These are phyloP conservation scores for Urocyon cinereoargenteus DNA, from an alignment of 2,797 vertebrate genomes.

Conservation along the genomic window DNA sequence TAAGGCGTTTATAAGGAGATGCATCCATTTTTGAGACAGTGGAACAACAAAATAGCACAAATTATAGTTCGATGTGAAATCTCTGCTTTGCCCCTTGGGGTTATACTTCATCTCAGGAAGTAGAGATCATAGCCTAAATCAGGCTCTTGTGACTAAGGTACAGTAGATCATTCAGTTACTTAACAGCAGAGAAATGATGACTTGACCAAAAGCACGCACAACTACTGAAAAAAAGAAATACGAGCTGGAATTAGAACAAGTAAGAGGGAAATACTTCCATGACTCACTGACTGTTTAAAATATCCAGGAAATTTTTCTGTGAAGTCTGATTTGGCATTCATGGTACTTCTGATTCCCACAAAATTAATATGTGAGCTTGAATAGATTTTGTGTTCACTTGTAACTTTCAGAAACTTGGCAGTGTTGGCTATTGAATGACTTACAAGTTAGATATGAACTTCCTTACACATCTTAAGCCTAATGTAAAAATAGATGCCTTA, in stretches of 20 bases:
- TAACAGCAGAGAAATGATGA: neutral
- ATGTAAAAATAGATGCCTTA: slow-evolving; percentile 12
- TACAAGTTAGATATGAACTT: slow-evolving; percentile 34
- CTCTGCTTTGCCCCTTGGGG: neutral
- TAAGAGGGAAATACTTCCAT: neutral
- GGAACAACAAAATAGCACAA: neutral
- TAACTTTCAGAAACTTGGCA: slow-evolving; percentile 45
- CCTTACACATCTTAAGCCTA: slow-evolving; percentile 6
- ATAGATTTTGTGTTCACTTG: slow-evolving; percentile 43
- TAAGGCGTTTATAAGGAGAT: neutral
- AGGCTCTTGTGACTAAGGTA: slow-evolving; percentile 11
- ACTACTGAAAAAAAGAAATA: neutral
- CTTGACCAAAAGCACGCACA: neutral
- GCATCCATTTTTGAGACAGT: neutral
- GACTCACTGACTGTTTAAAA: slow-evolving; percentile 52
- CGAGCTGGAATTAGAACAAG: neutral
- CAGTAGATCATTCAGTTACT: neutral
- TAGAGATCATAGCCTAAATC: slow-evolving; percentile 7
- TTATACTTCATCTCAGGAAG: neutral
- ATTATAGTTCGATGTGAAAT: neutral
- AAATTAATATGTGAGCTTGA: slow-evolving; percentile 61
- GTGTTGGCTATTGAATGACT: neutral
- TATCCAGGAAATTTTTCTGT: slow-evolving; percentile 33
- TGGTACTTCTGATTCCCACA: slow-evolving; percentile 20
- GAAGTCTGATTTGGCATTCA: slow-evolving; percentile 61